A percentile compares a stretch with the other conserved stretches of the same genome.
phyloP scores from a whole-genome alignment of 2,113 vertebrate species.

The Chaetorhynchus papuensis region DNA sequence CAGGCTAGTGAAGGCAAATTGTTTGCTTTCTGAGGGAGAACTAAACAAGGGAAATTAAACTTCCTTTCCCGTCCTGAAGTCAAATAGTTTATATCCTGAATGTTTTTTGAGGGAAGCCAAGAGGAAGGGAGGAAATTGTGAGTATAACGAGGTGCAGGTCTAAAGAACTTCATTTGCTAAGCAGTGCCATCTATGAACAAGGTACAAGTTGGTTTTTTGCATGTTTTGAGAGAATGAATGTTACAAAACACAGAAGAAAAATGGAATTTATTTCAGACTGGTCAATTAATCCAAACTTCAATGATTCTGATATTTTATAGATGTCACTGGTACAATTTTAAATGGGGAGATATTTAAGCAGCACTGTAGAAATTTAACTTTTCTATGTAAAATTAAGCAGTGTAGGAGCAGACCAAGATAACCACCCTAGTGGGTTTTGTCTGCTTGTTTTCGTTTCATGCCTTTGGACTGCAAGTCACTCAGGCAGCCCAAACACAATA shows the following conservation, averaged over 20 bases:
- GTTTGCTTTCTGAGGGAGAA: background rate
- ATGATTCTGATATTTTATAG: background rate
- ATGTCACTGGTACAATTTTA: background rate
- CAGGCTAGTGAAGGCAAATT: background rate
- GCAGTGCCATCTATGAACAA: background rate
- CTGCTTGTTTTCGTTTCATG: background rate
- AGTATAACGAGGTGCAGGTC: background rate
- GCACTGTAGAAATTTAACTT: background rate
- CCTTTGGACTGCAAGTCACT: background rate
- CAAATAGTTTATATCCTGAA: background rate
- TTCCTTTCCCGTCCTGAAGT: background rate
- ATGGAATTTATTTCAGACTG: background rate
- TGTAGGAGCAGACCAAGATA: background rate
- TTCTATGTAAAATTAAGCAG: background rate
- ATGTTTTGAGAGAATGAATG: background rate
- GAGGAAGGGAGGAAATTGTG: background rate
- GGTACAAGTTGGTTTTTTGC: background rate
- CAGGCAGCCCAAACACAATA: background rate
- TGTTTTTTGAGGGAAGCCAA: background rate
- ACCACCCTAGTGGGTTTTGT: background rate
- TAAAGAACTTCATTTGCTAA: background rate
- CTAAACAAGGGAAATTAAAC: conserved; percentile 7
- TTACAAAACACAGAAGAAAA: background rate
- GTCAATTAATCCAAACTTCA: background rate
- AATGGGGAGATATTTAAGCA: background rate